Evolutionary conservation across 2,797 vertebrate species (phyloP).

Genomic region (Linurgus olivaceus): DNA sequence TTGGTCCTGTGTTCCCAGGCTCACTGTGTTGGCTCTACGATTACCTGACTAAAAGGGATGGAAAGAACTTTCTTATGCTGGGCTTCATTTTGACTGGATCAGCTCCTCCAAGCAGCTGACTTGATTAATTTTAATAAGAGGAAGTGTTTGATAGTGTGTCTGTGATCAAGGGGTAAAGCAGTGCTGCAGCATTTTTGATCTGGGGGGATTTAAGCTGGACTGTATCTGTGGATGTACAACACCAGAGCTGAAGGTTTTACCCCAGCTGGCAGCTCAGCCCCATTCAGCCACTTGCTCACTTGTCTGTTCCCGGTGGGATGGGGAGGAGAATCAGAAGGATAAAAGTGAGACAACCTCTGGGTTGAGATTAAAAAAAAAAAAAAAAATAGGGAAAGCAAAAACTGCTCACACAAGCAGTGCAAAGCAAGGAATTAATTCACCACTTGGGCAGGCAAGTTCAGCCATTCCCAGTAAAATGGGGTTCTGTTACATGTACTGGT

Average conservation of each 20-base stretch:
- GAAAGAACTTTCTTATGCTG: not conserved
- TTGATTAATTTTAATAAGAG: not conserved
- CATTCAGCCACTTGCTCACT: not conserved
- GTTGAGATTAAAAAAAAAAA: not conserved
- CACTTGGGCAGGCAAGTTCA: not conserved
- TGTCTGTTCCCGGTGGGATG: not conserved
- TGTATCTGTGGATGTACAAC: not conserved
- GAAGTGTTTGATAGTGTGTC: fast-evolving
- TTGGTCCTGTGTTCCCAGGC: not conserved
- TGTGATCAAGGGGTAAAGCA: not conserved
- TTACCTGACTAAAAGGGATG: not conserved
- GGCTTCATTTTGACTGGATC: not conserved
- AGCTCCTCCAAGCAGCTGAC: not conserved
- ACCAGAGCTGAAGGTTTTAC: not conserved
- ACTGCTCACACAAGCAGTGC: not conserved
- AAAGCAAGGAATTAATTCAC: not conserved
- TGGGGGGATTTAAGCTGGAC: not conserved
- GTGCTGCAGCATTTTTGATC: not conserved
- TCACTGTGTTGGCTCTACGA: not conserved
- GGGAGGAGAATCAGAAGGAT: not conserved
- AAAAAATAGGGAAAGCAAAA: not conserved
- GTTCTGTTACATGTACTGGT: fast-evolving
- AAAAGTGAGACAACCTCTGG: not conserved
- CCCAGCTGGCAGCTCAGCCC: not conserved
- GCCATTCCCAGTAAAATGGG: not conserved